These are phyloP conservation scores for Ormyrus rosae DNA, from an alignment of 2,888 invertebrate species.

Conservation along the genomic window DNA sequence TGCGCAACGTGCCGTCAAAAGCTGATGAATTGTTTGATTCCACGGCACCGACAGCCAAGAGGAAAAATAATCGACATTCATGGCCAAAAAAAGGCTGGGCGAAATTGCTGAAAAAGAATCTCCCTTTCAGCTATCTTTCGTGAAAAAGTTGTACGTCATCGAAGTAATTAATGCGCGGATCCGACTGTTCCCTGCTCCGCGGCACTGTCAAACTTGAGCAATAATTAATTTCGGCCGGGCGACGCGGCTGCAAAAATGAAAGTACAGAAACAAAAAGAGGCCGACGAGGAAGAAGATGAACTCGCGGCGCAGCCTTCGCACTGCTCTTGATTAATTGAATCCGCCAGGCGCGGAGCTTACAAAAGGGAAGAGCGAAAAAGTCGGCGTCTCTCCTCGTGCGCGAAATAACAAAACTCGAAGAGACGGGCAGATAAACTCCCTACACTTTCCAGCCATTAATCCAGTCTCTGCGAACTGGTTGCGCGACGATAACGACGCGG, in stretches of 20 bases:
- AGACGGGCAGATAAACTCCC: neutral
- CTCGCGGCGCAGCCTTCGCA: slow-evolving; percentile 17
- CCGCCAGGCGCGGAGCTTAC: slow-evolving; percentile 7
- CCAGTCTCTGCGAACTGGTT: neutral
- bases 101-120: neutral
- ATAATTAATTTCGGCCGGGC: slow-evolving; percentile 42
- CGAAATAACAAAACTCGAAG: slow-evolving; percentile 12
- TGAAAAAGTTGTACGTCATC: slow-evolving; percentile 22
- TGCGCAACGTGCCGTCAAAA: neutral
- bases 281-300: slow-evolving; percentile 20
- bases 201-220: slow-evolving; percentile 33
- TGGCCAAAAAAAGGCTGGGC: no score
- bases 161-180: slow-evolving; percentile 29
- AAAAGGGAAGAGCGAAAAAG: slow-evolving; percentile 18
- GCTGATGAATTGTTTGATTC: neutral
- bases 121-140: neutral
- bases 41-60: neutral
- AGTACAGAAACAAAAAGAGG: neutral
- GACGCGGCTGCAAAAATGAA: slow-evolving; percentile 35
- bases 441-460: slow-evolving; percentile 18
- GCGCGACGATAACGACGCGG: slow-evolving; percentile 14
- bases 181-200: neutral
- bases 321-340: slow-evolving; percentile 49
- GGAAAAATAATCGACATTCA: neutral
- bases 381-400: neutral